Evolutionary conservation across 2,888 invertebrate genomes (phyloP).

Genomic region (Drosophila mimica): DNA sequence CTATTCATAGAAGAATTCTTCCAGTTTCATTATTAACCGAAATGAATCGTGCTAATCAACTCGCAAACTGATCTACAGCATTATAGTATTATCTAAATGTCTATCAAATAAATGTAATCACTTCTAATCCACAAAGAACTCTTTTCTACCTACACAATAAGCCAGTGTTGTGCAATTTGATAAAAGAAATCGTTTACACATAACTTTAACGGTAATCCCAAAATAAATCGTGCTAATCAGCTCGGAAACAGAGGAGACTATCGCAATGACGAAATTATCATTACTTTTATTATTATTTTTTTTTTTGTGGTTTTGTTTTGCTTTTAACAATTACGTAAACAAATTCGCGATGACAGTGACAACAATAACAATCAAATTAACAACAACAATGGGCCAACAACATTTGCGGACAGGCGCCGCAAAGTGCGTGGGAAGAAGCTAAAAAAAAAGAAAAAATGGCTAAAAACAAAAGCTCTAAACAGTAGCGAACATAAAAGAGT

Average conservation of each 20-base stretch:
- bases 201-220: constrained; percentile 3
- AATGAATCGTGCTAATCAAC: neutral
- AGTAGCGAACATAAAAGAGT: constrained; percentile 41
- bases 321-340: constrained; percentile 70
- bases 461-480: constrained; percentile 43
- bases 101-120: neutral
- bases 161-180: neutral
- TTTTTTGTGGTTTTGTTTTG: constrained; percentile 22
- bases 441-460: constrained; percentile 16
- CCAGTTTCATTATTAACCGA: too few species aligned
- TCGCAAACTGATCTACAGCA: neutral
- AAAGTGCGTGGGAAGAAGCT: constrained; percentile 74
- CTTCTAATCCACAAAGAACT: neutral
- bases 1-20: too few species aligned
- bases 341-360: constrained; percentile 49
- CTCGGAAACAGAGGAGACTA: constrained; percentile 38
- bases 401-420: neutral
- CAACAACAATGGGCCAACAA: constrained; percentile 24
- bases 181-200: neutral
- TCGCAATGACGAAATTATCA: constrained; percentile 61
- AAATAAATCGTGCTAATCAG: constrained; percentile 43
- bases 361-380: constrained; percentile 21
- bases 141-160: neutral
- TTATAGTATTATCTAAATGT: neutral
- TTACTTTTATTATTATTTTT: constrained; percentile 25